These are phyloP conservation scores for Agapornis canus DNA, from an alignment of 2,797 vertebrate genomes.

Conservation along the genomic window DNA sequence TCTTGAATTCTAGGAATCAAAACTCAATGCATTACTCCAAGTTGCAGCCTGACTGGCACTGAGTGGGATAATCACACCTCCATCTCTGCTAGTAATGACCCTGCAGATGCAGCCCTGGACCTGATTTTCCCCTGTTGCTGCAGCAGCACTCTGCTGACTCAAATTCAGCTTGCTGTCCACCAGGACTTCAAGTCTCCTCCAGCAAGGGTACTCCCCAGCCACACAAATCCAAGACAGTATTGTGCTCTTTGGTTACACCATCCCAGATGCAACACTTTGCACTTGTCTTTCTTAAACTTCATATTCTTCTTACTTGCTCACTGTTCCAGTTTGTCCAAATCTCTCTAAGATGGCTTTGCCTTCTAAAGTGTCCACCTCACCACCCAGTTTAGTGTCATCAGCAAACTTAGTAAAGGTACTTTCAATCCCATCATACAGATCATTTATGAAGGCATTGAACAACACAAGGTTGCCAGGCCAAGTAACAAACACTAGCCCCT, in stretches of 20 bases:
- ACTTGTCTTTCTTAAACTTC: background rate
- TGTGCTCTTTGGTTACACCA: accelerated
- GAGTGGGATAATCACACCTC: background rate
- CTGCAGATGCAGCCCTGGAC: background rate
- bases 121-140: background rate
- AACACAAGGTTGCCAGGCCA: background rate
- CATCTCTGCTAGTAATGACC: background rate
- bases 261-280: background rate
- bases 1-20: background rate
- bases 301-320: background rate
- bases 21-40: background rate
- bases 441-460: background rate
- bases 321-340: background rate
- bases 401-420: background rate
- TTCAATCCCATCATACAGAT: background rate
- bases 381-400: background rate
- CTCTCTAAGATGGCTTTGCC: background rate
- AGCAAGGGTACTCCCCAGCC: background rate
- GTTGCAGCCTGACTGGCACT: background rate
- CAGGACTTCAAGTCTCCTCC: background rate
- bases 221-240: background rate
- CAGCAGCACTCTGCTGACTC: background rate
- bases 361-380: background rate
- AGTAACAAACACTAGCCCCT: background rate
- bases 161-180: accelerated